Conservation (phyloP, 2,888 invertebrate genomes). For the Metacarcinus magister region DNA sequence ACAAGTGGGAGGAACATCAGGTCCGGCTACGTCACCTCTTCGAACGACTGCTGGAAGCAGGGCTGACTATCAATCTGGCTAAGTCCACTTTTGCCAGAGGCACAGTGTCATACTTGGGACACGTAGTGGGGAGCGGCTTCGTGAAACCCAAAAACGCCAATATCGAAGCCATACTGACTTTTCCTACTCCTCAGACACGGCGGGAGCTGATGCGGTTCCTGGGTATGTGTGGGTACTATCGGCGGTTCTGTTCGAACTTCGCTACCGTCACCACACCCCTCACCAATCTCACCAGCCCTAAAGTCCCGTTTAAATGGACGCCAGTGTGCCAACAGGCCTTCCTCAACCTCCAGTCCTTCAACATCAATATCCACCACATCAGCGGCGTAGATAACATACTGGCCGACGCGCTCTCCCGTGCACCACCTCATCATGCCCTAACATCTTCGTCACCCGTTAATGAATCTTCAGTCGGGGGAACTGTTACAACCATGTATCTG, state of each 20-base stretch:
- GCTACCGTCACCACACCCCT: neutral
- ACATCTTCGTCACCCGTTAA: no score
- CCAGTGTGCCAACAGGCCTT: neutral
- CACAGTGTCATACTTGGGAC: constrained; percentile 43
- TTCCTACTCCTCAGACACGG: neutral
- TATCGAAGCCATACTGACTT: neutral
- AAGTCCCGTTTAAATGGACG: neutral
- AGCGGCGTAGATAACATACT: no score
- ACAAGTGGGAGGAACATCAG: constrained; percentile 31
- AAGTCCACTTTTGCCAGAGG: neutral
- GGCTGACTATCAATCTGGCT: constrained; percentile 9
- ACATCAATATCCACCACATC: no score
- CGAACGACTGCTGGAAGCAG: neutral
- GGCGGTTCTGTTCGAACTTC: constrained; percentile 13
- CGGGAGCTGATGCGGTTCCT: neutral
- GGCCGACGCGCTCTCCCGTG: no score
- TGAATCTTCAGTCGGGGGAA: no score
- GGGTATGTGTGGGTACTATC: constrained; percentile 29
- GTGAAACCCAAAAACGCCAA: neutral
- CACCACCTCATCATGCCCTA: no score
- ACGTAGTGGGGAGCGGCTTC: neutral
- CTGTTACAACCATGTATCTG: no score
- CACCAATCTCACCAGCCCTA: neutral
- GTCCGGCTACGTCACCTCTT: neutral
- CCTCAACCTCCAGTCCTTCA: neutral